Conservation (phyloP, 2,888 invertebrate genomes). For the Dryobota labecula region DNA sequence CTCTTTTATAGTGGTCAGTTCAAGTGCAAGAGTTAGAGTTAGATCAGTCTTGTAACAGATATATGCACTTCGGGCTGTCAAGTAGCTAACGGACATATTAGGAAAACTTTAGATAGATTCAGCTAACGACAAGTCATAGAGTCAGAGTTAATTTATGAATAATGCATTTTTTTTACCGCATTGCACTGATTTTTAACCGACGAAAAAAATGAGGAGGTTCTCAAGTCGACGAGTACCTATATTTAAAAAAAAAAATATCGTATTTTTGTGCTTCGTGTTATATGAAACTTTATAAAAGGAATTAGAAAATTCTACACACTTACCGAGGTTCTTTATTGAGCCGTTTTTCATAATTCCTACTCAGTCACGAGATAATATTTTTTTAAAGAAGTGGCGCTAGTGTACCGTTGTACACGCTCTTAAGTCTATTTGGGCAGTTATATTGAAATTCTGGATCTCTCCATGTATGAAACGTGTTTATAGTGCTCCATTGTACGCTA, state of each 20-base stretch:
- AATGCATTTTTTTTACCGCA: not conserved
- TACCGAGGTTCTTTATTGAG: too few relatives aligned
- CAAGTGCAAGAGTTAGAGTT: not conserved
- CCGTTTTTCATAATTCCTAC: too few relatives aligned
- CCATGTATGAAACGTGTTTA: not conserved
- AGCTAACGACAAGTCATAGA: not conserved
- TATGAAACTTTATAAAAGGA: too few relatives aligned
- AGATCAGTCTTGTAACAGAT: not conserved
- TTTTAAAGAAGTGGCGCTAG: too few relatives aligned
- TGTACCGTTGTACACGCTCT: too few relatives aligned
- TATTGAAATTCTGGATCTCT: not conserved
- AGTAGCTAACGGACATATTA: not conserved
- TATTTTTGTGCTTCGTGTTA: too few relatives aligned
- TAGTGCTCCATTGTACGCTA: not conserved
- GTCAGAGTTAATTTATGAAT: not conserved
- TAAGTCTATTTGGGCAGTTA: not conserved
- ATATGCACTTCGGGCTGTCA: not conserved
- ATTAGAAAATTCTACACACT: too few relatives aligned
- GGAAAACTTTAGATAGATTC: not conserved
- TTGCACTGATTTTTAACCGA: not conserved
- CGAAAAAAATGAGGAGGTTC: too few relatives aligned
- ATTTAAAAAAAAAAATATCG: too few relatives aligned
- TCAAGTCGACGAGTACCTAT: too few relatives aligned
- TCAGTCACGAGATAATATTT: too few relatives aligned
- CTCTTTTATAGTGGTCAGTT: not conserved